Percentiles rank a stretch among this genome's conserved stretches.
These are phyloP conservation scores for Galbula dea DNA, from an alignment of 2,113 vertebrate species.

Conservation along the genomic window DNA sequence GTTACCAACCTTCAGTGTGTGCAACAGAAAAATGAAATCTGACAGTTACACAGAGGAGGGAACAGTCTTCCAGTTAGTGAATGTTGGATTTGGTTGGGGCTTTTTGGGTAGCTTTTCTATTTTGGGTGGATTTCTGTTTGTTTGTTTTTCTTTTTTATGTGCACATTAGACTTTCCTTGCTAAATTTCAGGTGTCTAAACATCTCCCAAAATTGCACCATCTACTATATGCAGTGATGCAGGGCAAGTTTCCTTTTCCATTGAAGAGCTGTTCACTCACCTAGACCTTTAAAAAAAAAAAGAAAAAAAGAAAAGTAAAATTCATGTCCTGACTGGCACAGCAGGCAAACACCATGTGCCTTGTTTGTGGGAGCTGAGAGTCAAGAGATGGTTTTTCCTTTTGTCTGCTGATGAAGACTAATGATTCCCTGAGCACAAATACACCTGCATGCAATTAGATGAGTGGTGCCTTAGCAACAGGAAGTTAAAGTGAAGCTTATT, in stretches of 20 bases:
- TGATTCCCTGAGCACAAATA: not conserved
- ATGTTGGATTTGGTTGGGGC: not conserved
- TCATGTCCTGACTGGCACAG: not conserved
- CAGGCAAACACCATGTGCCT: not conserved
- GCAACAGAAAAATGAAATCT: not conserved
- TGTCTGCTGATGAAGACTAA: not conserved
- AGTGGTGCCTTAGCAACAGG: not conserved
- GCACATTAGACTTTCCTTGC: not conserved
- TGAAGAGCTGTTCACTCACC: not conserved
- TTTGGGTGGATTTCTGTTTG: accelerated
- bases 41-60: not conserved
- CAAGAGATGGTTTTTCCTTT: not conserved
- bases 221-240: not conserved
- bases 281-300: not conserved
- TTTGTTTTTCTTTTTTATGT: not conserved
- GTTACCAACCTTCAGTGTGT: not conserved
- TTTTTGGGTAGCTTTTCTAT: no score
- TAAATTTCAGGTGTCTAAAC: not conserved
- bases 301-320: not conserved
- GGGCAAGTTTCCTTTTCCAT: not conserved
- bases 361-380: not conserved
- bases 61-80: not conserved
- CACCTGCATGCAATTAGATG: not conserved
- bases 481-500: not conserved
- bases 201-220: not conserved